phyloP scores from a whole-genome alignment of 2,888 invertebrate genomes.

The Drosophila nigricruria region DNA sequence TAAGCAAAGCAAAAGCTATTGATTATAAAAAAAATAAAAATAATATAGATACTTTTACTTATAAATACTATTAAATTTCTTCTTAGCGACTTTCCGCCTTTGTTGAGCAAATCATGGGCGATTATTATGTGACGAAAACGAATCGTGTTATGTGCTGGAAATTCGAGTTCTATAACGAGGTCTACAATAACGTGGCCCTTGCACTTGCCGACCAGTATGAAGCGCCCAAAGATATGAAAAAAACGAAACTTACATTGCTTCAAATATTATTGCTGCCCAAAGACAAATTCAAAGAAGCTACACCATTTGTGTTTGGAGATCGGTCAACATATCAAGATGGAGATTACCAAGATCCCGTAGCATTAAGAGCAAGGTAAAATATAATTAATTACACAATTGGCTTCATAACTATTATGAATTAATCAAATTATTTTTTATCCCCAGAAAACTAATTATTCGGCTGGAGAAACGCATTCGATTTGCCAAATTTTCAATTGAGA shows the following conservation, averaged over 20 bases:
- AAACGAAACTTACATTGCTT: conserved; percentile 33
- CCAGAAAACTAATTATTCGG: conserved; percentile 63
- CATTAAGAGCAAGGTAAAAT: conserved; percentile 32
- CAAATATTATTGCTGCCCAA: conserved; percentile 61
- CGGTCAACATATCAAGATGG: conserved; percentile 80
- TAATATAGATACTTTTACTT: not conserved
- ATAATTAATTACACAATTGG: not conserved
- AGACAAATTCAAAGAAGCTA: conserved; percentile 68
- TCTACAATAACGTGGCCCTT: conserved; percentile 81
- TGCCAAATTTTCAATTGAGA: conserved; percentile 79
- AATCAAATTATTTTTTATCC: not conserved
- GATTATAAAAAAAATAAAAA: no score
- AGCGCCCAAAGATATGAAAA: conserved; percentile 12
- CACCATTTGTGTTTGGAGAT: conserved; percentile 80
- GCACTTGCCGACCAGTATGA: conserved; percentile 72
- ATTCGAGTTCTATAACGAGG: conserved; percentile 83
- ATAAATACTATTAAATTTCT: not conserved
- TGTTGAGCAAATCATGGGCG: conserved; percentile 81
- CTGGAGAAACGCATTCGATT: conserved; percentile 78
- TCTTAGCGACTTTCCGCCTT: conserved; percentile 46
- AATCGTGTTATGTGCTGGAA: conserved; percentile 83
- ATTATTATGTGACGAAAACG: conserved; percentile 81
- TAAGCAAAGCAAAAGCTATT: no score
- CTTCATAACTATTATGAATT: no score
- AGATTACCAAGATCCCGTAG: conserved; percentile 53